These are phyloP conservation scores for Rhopalosiphum maidis DNA, from an alignment of 1,140 invertebrate species.

Conservation along the genomic window DNA sequence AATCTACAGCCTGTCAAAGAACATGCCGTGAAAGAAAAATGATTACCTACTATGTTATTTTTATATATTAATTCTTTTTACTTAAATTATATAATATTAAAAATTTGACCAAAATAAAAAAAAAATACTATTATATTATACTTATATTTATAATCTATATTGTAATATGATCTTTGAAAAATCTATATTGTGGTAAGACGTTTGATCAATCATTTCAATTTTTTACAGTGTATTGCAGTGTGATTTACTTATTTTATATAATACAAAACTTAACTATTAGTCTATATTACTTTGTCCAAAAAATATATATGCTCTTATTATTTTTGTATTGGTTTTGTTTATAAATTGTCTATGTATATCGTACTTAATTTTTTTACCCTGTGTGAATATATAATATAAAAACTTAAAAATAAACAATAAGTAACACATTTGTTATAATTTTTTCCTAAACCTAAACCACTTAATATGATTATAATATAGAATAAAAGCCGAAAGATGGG, in stretches of 20 bases:
- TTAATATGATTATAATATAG: not conserved
- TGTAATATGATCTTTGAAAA: not conserved
- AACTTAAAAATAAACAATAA: not conserved
- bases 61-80: not conserved
- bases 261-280: not conserved
- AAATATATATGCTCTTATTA: conserved; percentile 5
- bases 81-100: conserved; percentile 36
- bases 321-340: conserved; percentile 4
- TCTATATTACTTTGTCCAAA: not conserved
- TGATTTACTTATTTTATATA: conserved; percentile 49
- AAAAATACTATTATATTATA: conserved; percentile 12
- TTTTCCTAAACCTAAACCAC: not conserved
- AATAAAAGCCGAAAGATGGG: too few species aligned
- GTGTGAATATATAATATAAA: conserved; percentile 21
- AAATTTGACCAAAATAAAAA: not conserved
- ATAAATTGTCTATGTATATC: conserved; percentile 9
- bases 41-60: not conserved
- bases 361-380: not conserved
- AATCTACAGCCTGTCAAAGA: conserved; percentile 50
- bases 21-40: conserved; percentile 42
- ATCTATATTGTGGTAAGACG: not conserved
- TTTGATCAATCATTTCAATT: conserved; percentile 44
- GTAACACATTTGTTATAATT: not conserved
- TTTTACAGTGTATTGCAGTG: conserved; percentile 50
- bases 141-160: not conserved